Evolutionary conservation across 2,797 vertebrate species (phyloP), one percentile per base, ranked within the genome.

Genomic region (Mus caroli): DNA sequence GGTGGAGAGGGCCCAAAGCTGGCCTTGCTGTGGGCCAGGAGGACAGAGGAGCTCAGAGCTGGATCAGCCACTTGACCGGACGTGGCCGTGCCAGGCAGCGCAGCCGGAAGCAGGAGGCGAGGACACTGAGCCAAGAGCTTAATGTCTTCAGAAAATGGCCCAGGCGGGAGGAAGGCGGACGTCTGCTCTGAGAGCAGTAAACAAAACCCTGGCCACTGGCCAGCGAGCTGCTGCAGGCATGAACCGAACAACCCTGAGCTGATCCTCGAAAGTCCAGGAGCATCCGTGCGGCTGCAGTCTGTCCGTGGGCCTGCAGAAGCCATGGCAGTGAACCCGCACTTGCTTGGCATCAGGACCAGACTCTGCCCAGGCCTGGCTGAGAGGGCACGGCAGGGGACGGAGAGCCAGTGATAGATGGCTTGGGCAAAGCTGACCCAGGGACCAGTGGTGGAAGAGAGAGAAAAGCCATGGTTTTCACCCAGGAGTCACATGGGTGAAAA

Each of bases 191-290:
- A 91, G 85, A 87, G 96, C 95, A 86, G 93, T 91, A 97, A 98
- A 98, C 96, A 97, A 96, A 94, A 86, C 26, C 15, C 50, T 97
- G 97, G 98, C 96, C 71, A 37, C 95, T 85, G 0, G 82, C 97
- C 98, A 94, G 77, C 71, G 67, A 95, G 88, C 88, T 94, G 92
- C 71, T 2, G 19, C 52, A 40, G 46, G 71, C 52, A n/a, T 0
- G 60, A 90, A 93, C 83, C 1, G 71, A 46, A 50, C 28, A 26
- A 6, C 84, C n/a, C 79, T 14, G 80, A 84, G 92, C 82, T 1
- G 67, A 96, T 96, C 88, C 86, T 98, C 37, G 95, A 75, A 91
- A 97, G 93, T 54, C 0, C 56, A 13, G 62, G 28, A 54, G 34
- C 34, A 50, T 24, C 75, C 43, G 4, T 7, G 13, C 3, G 19